Evolutionary conservation across 2,797 vertebrate genomes (phyloP).

Genomic region (Parauchenoglanis ngamensis): DNA sequence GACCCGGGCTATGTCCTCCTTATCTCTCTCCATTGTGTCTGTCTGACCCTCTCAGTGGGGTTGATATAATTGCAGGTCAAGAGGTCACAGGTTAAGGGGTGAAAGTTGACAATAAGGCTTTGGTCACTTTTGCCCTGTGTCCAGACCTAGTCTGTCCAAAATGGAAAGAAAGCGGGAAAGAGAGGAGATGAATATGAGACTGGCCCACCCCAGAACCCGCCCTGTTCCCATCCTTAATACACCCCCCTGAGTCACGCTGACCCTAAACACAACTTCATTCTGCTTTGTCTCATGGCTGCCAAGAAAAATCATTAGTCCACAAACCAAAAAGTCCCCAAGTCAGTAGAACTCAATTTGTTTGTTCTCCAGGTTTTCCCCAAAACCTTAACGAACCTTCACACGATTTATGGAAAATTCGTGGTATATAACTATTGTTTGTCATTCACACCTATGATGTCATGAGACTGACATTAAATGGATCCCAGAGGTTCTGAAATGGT

Average conservation of each 20-base stretch:
- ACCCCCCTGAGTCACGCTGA: not conserved
- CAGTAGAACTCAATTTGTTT: not conserved
- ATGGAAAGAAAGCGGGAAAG: constrained; percentile 1
- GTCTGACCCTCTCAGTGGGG: not conserved
- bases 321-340: constrained; percentile 7
- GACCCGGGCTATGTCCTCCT: not conserved
- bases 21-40: not conserved
- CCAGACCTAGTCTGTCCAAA: constrained; percentile 30
- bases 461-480: not conserved
- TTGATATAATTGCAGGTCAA: constrained; percentile 29
- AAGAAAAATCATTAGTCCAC: constrained; percentile 14
- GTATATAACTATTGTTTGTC: not conserved
- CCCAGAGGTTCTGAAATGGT: not conserved
- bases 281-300: not conserved
- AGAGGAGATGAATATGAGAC: constrained; percentile 32
- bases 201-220: constrained; percentile 5
- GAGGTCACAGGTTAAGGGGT: constrained; percentile 37
- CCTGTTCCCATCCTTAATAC: constrained; percentile 3
- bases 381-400: not conserved
- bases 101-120: constrained; percentile 27
- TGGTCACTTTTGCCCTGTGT: constrained; percentile 31
- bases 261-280: not conserved
- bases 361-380: not conserved
- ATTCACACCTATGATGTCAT: not conserved
- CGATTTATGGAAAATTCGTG: not conserved